These are phyloP conservation scores for Mylabris phalerata DNA, from an alignment of 1,140 invertebrate species.

Conservation along the genomic window DNA sequence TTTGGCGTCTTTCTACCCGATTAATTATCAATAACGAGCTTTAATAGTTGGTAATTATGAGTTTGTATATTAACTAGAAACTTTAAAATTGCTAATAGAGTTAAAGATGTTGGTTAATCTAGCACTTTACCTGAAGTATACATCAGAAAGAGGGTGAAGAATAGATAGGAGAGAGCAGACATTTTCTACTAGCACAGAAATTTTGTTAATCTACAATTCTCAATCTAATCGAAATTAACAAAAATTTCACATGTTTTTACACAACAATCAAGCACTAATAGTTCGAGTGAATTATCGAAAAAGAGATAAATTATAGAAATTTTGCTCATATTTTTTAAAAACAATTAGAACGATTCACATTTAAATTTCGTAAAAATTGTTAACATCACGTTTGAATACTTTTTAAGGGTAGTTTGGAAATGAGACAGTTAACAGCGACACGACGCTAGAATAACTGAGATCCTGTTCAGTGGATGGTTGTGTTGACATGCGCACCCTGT, in stretches of 20 bases:
- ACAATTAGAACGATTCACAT: too few relatives aligned
- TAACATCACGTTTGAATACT: neutral
- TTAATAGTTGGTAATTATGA: too few relatives aligned
- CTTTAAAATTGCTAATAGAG: too few relatives aligned
- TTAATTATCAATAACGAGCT: too few relatives aligned
- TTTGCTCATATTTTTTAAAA: too few relatives aligned
- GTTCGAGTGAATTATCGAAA: too few relatives aligned
- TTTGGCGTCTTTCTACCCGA: too few relatives aligned
- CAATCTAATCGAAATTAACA: neutral
- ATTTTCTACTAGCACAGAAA: constrained; percentile 13
- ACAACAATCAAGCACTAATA: neutral
- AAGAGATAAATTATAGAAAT: too few relatives aligned
- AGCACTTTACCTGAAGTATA: constrained; percentile 13
- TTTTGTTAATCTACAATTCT: neutral
- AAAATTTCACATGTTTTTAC: constrained; percentile 9
- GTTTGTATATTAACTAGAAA: too few relatives aligned
- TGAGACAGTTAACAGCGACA: constrained; percentile 18
- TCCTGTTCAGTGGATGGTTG: constrained; percentile 11
- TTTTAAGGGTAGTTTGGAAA: neutral
- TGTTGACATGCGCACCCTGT: constrained; percentile 20
- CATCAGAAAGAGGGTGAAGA: constrained; percentile 9
- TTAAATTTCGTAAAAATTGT: neutral
- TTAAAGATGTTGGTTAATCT: too few relatives aligned
- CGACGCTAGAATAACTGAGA: constrained; percentile 21
- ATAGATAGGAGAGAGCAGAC: constrained; percentile 11